Percentiles rank a stretch among this genome's conserved stretches.
These are phyloP conservation scores for Anarhynchus alexandrinus DNA, from an alignment of 2,113 vertebrate genomes.

Conservation along the genomic window DNA sequence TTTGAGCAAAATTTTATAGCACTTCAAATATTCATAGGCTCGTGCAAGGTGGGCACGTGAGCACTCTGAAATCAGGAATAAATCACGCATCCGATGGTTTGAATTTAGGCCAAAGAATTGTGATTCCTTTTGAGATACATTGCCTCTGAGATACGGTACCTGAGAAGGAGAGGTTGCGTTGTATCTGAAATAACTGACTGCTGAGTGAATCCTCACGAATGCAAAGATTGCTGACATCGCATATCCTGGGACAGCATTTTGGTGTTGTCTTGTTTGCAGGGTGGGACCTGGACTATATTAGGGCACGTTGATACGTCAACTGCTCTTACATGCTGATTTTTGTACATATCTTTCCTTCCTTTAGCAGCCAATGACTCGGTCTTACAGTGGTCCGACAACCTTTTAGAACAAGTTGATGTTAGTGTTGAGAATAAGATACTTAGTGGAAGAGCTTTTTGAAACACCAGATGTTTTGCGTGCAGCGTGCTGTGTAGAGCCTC, in stretches of 20 bases:
- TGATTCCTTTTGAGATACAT: not conserved
- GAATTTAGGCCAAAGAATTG: not conserved
- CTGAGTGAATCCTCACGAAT: not conserved
- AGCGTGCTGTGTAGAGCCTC: not conserved
- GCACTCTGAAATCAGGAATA: not conserved
- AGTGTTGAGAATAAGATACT: not conserved
- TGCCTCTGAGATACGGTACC: not conserved
- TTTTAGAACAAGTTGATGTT: not conserved
- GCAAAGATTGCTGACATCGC: not conserved
- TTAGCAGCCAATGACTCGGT: not conserved
- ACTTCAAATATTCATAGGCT: not conserved
- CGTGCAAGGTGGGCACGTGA: not conserved
- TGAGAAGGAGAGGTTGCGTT: not conserved
- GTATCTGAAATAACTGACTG: not conserved
- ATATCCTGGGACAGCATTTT: not conserved
- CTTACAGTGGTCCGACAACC: not conserved
- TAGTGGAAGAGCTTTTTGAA: not conserved
- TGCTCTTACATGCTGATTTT: not conserved
- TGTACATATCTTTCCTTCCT: not conserved
- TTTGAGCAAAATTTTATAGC: not conserved
- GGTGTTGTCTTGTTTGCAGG: not conserved
- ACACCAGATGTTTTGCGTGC: not conserved
- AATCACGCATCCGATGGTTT: not conserved
- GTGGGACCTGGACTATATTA: not conserved
- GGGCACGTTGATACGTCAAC: fast-evolving